phyloP scores from a whole-genome alignment of 2,113 vertebrate genomes.

The Python bivittatus region DNA sequence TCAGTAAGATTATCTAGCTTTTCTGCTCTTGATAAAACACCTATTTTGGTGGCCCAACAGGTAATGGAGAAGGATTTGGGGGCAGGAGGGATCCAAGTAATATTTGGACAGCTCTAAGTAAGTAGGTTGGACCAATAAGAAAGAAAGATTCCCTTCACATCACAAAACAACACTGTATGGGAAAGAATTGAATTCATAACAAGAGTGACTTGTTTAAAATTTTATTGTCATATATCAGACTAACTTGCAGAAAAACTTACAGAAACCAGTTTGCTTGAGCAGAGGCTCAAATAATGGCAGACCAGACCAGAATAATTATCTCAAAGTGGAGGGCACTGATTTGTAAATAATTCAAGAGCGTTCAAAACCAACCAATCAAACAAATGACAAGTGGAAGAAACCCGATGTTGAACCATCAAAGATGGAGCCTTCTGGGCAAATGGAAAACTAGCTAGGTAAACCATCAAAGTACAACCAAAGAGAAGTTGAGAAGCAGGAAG shows the following conservation, averaged over 20 bases:
- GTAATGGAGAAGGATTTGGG: neutral
- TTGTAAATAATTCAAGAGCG: slow-evolving; percentile 4
- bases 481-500: neutral
- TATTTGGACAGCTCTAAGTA: neutral
- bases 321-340: neutral
- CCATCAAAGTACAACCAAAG: neutral
- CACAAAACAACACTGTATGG: neutral
- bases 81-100: neutral
- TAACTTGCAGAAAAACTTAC: neutral
- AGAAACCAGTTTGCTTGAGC: neutral
- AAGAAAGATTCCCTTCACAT: neutral
- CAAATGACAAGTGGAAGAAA: neutral
- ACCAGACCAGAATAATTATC: neutral
- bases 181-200: neutral
- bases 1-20: neutral
- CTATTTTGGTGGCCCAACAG: neutral
- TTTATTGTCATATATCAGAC: neutral
- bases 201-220: neutral
- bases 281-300: neutral
- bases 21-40: neutral
- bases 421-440: neutral
- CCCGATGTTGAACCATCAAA: neutral
- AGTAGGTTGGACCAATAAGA: no score
- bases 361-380: neutral
- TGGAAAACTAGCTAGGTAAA: neutral